Evolutionary conservation across 2,797 vertebrate species (phyloP).

Genomic region (Mus minutoides): DNA sequence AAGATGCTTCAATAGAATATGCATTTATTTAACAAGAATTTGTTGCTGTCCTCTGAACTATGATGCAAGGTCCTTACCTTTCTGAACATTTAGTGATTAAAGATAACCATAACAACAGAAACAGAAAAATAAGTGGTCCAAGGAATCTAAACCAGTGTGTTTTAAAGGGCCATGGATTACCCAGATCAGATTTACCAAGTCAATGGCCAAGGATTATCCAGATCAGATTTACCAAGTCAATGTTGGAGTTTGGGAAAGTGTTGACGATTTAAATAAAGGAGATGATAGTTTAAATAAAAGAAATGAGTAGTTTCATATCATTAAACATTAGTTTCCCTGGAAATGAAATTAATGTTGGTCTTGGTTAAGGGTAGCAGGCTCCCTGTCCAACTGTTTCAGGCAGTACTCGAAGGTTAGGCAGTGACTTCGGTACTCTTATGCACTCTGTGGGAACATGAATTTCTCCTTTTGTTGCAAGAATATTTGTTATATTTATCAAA

Average conservation of each 20-base stretch:
- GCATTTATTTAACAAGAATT: conserved; percentile 32
- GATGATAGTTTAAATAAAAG: not conserved
- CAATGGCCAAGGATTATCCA: too few relatives aligned
- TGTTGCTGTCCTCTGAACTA: not conserved
- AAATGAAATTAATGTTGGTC: not conserved
- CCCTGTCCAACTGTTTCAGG: not conserved
- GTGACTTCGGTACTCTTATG: not conserved
- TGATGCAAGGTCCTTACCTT: not conserved
- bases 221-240: not conserved
- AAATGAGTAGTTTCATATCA: not conserved
- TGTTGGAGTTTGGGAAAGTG: not conserved
- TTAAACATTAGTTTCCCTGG: not conserved
- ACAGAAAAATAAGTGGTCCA: not conserved
- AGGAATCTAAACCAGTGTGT: not conserved
- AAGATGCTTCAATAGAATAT: not conserved
- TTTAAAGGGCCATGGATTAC: not conserved
- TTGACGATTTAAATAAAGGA: not conserved
- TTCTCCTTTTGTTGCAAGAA: not conserved
- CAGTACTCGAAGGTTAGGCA: not conserved
- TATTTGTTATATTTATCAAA: not conserved
- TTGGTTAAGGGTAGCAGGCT: not conserved
- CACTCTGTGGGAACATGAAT: not conserved
- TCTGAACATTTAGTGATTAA: conserved; percentile 46
- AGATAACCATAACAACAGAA: not conserved
- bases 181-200: not conserved